Percentiles rank a stretch among this genome's conserved stretches.
phyloP scores from a whole-genome alignment of 2,888 invertebrate genomes.

The Yponomeuta sedellus region DNA sequence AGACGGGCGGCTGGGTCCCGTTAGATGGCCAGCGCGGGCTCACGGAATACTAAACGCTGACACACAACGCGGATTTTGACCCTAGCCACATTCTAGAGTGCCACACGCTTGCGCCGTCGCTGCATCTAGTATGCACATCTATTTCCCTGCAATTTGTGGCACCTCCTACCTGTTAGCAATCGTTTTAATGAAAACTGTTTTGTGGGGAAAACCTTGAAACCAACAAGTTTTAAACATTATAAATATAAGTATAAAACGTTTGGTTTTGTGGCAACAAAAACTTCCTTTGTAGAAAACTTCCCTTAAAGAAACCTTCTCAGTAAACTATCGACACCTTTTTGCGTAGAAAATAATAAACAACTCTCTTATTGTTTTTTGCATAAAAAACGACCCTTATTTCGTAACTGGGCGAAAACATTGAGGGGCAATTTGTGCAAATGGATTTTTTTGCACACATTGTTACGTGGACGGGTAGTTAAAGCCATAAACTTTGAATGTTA shows the following conservation, averaged over 20 bases:
- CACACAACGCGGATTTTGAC: slow-evolving; percentile 76
- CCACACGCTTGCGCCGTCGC: slow-evolving; percentile 35
- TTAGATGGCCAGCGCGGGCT: slow-evolving; percentile 61
- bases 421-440: slow-evolving; percentile 60
- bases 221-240: neutral
- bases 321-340: slow-evolving; percentile 16
- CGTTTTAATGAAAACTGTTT: neutral
- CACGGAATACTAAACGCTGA: slow-evolving; percentile 75
- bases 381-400: slow-evolving; percentile 27
- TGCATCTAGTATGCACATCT: slow-evolving; percentile 7
- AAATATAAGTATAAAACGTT: neutral
- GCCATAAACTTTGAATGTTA: slow-evolving; percentile 41
- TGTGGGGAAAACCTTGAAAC: neutral
- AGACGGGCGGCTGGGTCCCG: slow-evolving; percentile 61
- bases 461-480: slow-evolving; percentile 31
- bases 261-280: slow-evolving; percentile 10
- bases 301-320: slow-evolving; percentile 30
- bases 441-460: slow-evolving; percentile 44
- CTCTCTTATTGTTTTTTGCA: slow-evolving; percentile 20
- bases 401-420: slow-evolving; percentile 6
- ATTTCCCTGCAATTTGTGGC: neutral
- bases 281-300: neutral
- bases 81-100: slow-evolving; percentile 72
- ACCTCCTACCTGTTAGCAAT: neutral
- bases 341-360: slow-evolving; percentile 17